These are phyloP conservation scores for Archips xylosteana DNA, from an alignment of 2,888 invertebrate species.

Conservation along the genomic window DNA sequence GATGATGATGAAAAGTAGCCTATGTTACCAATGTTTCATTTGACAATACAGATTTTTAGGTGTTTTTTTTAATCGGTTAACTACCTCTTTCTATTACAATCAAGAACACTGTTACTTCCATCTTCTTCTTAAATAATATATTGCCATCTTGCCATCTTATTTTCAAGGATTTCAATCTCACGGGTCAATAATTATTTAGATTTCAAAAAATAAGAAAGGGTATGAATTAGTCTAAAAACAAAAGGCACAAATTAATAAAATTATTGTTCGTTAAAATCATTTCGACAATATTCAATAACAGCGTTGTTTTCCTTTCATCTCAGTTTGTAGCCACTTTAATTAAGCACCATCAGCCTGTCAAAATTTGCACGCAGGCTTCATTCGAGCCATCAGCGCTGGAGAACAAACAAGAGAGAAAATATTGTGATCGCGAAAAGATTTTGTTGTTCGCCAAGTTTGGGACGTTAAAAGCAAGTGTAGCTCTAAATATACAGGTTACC, in stretches of 20 bases:
- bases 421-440: constrained; percentile 12
- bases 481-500: not conserved
- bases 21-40: too few species aligned
- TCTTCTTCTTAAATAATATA: too few species aligned
- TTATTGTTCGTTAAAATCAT: constrained; percentile 34
- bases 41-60: too few species aligned
- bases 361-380: constrained; percentile 33
- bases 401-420: constrained; percentile 33
- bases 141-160: too few species aligned
- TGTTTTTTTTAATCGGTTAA: too few species aligned
- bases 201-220: not conserved
- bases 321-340: constrained; percentile 41
- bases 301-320: constrained; percentile 42
- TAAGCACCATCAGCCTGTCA: constrained; percentile 40
- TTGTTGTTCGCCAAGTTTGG: not conserved
- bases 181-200: not conserved
- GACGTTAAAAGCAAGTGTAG: not conserved
- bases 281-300: constrained; percentile 36
- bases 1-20: too few species aligned
- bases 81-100: too few species aligned
- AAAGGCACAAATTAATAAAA: constrained; percentile 30
- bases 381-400: constrained; percentile 7
- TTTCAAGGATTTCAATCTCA: not conserved
- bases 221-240: constrained; percentile 3
- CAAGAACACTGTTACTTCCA: too few species aligned